Evolutionary conservation across 2,113 vertebrate genomes (phyloP).

Genomic region (Rhea americana): DNA sequence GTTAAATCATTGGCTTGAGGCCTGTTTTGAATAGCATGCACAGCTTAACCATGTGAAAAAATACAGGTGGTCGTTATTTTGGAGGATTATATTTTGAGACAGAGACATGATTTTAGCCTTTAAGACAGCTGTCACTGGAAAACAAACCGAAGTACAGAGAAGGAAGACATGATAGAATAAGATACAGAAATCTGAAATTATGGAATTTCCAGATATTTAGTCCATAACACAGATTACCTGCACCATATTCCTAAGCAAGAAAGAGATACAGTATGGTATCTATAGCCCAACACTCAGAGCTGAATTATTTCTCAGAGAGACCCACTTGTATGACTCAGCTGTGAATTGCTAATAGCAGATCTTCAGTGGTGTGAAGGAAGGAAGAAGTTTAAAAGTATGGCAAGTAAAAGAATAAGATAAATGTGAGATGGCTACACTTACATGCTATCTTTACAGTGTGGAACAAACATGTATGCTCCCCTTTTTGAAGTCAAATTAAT

Average conservation of each 20-base stretch:
- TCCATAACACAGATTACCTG: neutral
- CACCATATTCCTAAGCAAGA: neutral
- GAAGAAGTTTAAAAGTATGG: neutral
- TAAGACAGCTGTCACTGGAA: neutral
- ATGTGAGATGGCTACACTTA: neutral
- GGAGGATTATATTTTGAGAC: neutral
- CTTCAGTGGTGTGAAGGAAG: neutral
- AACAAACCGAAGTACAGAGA: neutral
- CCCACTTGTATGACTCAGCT: neutral
- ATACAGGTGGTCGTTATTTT: neutral
- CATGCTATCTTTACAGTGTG: neutral
- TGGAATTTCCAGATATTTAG: neutral
- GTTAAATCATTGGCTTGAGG: neutral
- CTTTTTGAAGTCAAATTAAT: neutral
- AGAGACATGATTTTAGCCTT: neutral
- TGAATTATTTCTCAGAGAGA: neutral
- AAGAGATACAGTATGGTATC: neutral
- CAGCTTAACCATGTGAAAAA: neutral
- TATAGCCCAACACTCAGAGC: neutral
- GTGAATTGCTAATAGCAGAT: neutral
- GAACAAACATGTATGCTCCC: neutral
- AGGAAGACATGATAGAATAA: neutral
- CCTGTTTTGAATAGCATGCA: neutral
- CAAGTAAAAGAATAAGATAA: neutral
- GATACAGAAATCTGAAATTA: neutral